A percentile compares a stretch with the other conserved stretches of the same genome.
phyloP scores from a whole-genome alignment of 2,888 invertebrate genomes.

The Harpagoxenus sublaevis region DNA sequence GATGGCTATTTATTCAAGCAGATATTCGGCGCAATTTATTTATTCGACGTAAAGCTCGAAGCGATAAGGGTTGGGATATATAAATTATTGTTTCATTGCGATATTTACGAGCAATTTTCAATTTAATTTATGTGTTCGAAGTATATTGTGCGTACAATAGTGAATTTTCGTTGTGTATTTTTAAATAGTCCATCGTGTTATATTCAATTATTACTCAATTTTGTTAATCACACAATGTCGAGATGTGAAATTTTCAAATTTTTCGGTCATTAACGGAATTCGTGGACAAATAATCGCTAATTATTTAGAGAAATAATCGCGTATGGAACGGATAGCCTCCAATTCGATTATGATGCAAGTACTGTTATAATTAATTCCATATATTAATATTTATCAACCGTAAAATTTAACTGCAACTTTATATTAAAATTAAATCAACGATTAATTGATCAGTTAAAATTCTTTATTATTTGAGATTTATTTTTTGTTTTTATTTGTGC shows the following conservation, averaged over 20 bases:
- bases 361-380: neutral
- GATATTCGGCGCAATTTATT: constrained; percentile 19
- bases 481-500: neutral
- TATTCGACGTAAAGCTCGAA: neutral
- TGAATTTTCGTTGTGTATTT: neutral
- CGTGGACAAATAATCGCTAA: neutral
- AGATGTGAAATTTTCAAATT: neutral
- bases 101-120: constrained; percentile 11
- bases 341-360: neutral
- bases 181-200: neutral
- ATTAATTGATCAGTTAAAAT: neutral
- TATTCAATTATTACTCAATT: neutral
- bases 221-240: neutral
- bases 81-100: constrained; percentile 25
- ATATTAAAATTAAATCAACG: neutral
- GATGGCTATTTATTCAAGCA: constrained; percentile 21
- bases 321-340: neutral
- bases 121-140: neutral
- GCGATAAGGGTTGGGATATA: constrained; percentile 15
- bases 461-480: neutral
- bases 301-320: neutral
- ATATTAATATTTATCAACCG: neutral
- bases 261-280: neutral
- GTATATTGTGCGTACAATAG: neutral
- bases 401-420: neutral